Evolutionary conservation across 2,113 vertebrate genomes (phyloP).

Genomic region (Galbula dea): DNA sequence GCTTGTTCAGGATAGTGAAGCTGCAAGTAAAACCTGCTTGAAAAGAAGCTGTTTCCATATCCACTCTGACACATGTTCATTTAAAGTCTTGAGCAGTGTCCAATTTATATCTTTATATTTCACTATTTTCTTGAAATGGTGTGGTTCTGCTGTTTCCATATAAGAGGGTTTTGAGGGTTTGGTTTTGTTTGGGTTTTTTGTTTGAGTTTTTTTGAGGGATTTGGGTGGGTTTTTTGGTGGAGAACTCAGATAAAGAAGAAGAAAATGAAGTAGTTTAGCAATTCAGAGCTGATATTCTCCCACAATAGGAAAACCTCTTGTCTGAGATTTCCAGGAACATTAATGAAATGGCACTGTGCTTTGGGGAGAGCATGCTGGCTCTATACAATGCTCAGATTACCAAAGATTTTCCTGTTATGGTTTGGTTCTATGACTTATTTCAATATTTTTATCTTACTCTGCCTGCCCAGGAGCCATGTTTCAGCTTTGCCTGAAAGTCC

Average conservation of each 20-base stretch:
- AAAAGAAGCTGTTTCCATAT: neutral
- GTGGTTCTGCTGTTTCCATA: neutral
- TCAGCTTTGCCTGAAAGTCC: neutral
- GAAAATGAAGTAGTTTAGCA: neutral
- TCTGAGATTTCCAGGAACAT: slow-evolving; percentile 2
- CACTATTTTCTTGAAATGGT: neutral
- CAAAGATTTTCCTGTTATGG: slow-evolving; percentile 55
- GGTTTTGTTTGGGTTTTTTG: neutral
- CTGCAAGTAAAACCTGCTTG: neutral
- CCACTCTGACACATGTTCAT: neutral
- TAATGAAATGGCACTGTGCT: neutral
- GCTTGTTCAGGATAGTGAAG: neutral
- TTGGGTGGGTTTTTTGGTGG: neutral
- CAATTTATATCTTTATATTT: neutral
- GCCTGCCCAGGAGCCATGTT: neutral
- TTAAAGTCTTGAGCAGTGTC: neutral
- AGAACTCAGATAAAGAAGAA: neutral
- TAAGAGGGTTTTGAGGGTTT: neutral
- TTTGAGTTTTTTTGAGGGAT: neutral
- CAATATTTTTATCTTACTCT: slow-evolving; percentile 17
- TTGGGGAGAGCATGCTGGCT: neutral
- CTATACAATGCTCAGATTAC: neutral
- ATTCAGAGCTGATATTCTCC: neutral
- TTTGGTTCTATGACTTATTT: slow-evolving; percentile 41
- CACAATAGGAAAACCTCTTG: neutral